phyloP scores from a whole-genome alignment of 2,113 vertebrate species.

The Centropristis striata region DNA sequence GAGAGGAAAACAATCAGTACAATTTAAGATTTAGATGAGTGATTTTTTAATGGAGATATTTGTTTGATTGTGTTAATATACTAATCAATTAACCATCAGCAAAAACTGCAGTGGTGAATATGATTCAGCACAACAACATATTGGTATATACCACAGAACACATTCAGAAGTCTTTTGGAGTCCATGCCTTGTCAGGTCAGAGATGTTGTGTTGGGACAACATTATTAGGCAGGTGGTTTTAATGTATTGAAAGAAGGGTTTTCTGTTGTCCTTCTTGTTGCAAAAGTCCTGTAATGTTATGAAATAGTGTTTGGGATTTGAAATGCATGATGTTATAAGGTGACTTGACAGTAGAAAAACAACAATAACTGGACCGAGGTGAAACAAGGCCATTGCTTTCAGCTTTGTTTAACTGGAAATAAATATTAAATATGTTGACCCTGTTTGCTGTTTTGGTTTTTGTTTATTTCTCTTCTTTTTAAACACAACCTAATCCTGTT shows the following conservation, averaged over 20 bases:
- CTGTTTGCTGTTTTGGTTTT: conserved; percentile 15
- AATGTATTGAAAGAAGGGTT: too few relatives aligned
- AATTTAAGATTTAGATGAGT: too few relatives aligned
- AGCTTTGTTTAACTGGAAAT: conserved; percentile 6
- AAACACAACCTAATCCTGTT: conserved; percentile 43
- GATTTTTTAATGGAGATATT: too few relatives aligned
- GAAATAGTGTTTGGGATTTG: background rate
- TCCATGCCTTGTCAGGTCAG: too few relatives aligned
- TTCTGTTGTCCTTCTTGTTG: background rate
- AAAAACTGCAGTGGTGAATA: background rate
- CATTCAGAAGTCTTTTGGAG: too few relatives aligned
- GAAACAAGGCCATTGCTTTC: background rate
- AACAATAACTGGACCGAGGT: background rate
- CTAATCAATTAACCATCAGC: background rate
- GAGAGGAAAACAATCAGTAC: background rate
- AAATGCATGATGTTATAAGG: conserved; percentile 5
- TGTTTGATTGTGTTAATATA: background rate
- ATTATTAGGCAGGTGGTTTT: too few relatives aligned
- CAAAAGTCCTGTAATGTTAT: background rate
- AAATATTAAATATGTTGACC: conserved; percentile 13
- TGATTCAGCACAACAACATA: too few relatives aligned
- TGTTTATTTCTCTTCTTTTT: conserved; percentile 19
- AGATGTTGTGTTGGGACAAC: too few relatives aligned
- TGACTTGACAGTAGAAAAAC: background rate
- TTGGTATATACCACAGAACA: too few relatives aligned